Conservation (phyloP, 2,888 invertebrate genomes). For the Cosmia pyralina region DNA sequence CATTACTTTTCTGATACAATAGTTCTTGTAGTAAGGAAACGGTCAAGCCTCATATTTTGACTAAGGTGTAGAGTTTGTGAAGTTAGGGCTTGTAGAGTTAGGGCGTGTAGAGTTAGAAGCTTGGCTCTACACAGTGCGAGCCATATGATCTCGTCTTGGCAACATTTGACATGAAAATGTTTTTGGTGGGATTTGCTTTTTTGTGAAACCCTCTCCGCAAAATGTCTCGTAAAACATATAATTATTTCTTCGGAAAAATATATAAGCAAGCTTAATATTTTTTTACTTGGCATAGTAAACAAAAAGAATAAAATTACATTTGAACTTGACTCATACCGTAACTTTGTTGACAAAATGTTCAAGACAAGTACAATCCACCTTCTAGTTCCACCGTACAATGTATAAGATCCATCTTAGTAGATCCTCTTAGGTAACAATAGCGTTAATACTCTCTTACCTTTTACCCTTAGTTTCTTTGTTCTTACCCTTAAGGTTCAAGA, state of each 20-base stretch:
- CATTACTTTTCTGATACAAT: too few relatives aligned
- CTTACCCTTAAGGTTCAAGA: slow-evolving; percentile 39
- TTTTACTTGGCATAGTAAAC: neutral
- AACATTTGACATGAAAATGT: too few relatives aligned
- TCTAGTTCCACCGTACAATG: slow-evolving; percentile 12
- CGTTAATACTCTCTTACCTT: slow-evolving; percentile 43
- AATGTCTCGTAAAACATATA: too few relatives aligned
- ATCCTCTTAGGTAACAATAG: slow-evolving; percentile 38
- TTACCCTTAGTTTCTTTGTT: slow-evolving; percentile 37
- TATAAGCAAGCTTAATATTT: neutral
- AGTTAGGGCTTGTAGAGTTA: too few relatives aligned
- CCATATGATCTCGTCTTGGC: too few relatives aligned
- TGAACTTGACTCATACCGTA: slow-evolving; percentile 14
- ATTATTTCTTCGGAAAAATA: neutral
- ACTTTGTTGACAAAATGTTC: slow-evolving; percentile 15
- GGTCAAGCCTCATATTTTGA: too few relatives aligned
- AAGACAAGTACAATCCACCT: slow-evolving; percentile 1
- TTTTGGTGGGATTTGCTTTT: too few relatives aligned
- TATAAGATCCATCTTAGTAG: slow-evolving; percentile 6
- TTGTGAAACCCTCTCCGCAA: too few relatives aligned
- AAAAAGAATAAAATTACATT: neutral
- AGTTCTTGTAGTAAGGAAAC: too few relatives aligned
- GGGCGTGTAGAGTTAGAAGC: too few relatives aligned
- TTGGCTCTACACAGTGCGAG: too few relatives aligned
- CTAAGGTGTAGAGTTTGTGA: too few relatives aligned